Evolutionary conservation across 2,113 vertebrate genomes (phyloP).

Genomic region (Panthera tigris): DNA sequence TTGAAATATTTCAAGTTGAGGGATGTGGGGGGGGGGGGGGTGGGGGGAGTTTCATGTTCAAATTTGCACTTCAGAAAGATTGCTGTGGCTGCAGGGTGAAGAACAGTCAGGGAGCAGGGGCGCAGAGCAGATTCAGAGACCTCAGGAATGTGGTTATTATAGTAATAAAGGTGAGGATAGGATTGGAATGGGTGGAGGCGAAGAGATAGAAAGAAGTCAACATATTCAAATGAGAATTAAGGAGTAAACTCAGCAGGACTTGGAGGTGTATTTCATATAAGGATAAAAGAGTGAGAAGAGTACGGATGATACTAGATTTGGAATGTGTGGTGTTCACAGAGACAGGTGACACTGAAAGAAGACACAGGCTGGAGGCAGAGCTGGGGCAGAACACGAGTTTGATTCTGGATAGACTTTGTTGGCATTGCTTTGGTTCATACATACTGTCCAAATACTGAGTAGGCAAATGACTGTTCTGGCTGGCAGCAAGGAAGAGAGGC

Average conservation of each 20-base stretch:
- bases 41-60: neutral
- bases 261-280: neutral
- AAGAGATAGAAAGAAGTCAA: neutral
- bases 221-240: neutral
- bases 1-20: slow-evolving; percentile 6
- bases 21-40: neutral
- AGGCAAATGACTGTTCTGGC: neutral
- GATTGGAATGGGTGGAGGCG: neutral
- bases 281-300: neutral
- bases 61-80: slow-evolving; percentile 22
- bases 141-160: neutral
- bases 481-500: neutral
- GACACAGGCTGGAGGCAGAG: neutral
- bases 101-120: neutral
- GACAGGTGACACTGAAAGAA: neutral
- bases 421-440: neutral
- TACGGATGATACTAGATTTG: neutral
- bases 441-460: neutral
- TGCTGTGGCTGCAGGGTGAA: neutral
- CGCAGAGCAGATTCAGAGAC: neutral
- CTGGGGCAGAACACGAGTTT: neutral
- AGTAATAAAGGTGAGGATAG: neutral
- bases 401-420: neutral
- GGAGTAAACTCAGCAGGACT: neutral
- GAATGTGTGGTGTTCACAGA: neutral